Evolutionary conservation across 37 sponge, comb jelly and placozoan species (phyloP).

Genomic region (Petrosia ficiformis): DNA sequence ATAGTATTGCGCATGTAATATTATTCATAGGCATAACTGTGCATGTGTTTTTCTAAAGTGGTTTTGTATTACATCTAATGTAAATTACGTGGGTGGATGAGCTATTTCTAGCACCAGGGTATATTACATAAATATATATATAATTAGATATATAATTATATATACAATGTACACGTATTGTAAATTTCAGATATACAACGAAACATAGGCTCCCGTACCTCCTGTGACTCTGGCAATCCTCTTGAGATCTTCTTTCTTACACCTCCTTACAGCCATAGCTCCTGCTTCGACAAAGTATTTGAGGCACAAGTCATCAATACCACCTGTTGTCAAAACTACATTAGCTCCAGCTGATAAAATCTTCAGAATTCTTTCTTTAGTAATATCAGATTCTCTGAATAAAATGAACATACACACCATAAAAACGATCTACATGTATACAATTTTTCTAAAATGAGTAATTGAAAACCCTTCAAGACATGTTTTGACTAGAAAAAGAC

Average conservation of each 20-base stretch:
- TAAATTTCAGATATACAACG: too few species aligned
- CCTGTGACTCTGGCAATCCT: conserved; percentile 95
- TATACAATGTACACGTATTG: too few species aligned
- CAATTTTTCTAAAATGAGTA: too few species aligned
- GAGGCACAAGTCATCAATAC: conserved; percentile 97
- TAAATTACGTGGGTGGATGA: too few species aligned
- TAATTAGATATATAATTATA: not conserved
- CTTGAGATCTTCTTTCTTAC: conserved; percentile 95
- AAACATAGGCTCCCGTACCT: too few species aligned
- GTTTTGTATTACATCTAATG: too few species aligned
- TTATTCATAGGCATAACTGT: too few species aligned
- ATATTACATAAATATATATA: not conserved
- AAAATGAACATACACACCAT: not conserved
- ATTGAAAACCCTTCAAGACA: too few species aligned
- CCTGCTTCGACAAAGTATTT: conserved; percentile 97
- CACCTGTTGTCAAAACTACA: conserved; percentile 93
- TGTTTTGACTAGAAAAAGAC: too few species aligned
- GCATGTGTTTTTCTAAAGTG: too few species aligned
- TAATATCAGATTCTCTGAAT: conserved; percentile 91
- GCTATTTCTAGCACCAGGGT: not conserved
- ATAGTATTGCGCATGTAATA: too few species aligned
- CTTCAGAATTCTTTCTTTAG: conserved; percentile 90
- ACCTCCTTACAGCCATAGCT: conserved; percentile 94
- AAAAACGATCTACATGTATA: too few species aligned
- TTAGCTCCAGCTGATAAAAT: conserved; percentile 93